phyloP scores from a whole-genome alignment of 2,888 invertebrate genomes.

The Cyrtodaria siliqua region DNA sequence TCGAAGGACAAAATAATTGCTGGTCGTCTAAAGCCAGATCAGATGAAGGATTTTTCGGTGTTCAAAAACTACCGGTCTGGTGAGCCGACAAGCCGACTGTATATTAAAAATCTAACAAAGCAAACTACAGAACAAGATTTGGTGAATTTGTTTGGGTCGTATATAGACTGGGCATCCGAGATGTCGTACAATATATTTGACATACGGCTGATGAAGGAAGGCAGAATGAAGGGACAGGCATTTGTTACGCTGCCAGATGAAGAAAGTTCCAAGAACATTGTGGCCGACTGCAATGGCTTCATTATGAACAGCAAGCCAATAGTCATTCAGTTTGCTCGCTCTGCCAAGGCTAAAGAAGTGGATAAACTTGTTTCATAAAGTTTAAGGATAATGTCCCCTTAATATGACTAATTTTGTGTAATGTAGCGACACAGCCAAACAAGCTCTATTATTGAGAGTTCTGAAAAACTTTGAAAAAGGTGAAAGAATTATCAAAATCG shows the following conservation, averaged over 20 bases:
- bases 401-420: too few relatives aligned
- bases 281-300: constrained; percentile 95
- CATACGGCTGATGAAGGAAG: constrained; percentile 96
- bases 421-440: too few relatives aligned
- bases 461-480: too few relatives aligned
- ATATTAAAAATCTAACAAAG: constrained; percentile 96
- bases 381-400: too few relatives aligned
- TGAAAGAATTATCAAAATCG: too few relatives aligned
- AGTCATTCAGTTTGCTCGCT: constrained; percentile 89
- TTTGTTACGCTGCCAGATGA: constrained; percentile 94
- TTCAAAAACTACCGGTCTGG: constrained; percentile 95
- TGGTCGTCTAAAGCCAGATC: constrained; percentile 77
- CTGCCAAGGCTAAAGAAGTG: constrained; percentile 68
- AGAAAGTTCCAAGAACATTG: constrained; percentile 90
- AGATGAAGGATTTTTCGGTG: constrained; percentile 90
- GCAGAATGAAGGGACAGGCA: constrained; percentile 98
- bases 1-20: constrained; percentile 87
- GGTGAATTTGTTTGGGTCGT: constrained; percentile 91
- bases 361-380: too few relatives aligned
- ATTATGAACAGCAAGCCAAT: constrained; percentile 95
- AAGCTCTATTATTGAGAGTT: too few relatives aligned
- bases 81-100: constrained; percentile 93
- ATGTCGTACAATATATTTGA: constrained; percentile 86
- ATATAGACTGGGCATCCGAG: constrained; percentile 87
- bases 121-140: constrained; percentile 90